Conservation (phyloP, 2,113 vertebrate species). For the Genyomyrus donnyi region DNA sequence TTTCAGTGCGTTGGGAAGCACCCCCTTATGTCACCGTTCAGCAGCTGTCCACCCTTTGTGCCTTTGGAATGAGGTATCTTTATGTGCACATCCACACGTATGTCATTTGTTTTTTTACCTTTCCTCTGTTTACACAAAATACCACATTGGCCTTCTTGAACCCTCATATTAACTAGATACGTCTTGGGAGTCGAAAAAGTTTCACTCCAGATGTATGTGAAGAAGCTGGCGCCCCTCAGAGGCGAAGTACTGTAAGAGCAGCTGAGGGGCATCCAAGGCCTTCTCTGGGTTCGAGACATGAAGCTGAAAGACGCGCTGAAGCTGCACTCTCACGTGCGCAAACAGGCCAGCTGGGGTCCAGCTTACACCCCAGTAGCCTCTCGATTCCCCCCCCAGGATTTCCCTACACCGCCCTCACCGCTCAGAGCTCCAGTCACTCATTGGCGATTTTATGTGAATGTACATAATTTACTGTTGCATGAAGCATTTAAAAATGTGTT, state of each 20-base stretch:
- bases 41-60: not conserved
- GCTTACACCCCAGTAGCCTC: not conserved
- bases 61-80: not conserved
- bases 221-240: not conserved
- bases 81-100: not conserved
- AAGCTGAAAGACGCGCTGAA: not conserved
- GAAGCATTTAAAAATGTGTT: not conserved
- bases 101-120: not conserved
- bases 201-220: not conserved
- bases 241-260: not conserved
- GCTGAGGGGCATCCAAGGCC: not conserved
- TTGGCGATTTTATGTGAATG: not conserved
- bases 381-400: not conserved
- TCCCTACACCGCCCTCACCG: not conserved
- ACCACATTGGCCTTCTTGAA: not conserved
- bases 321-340: not conserved
- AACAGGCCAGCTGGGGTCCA: too few relatives aligned
- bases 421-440: not conserved
- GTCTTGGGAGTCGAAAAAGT: not conserved
- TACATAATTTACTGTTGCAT: slow-evolving; percentile 9
- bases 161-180: not conserved
- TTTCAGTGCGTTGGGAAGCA: not conserved
- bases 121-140: not conserved
- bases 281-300: not conserved
- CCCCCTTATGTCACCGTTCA: not conserved